Evolutionary conservation across 64 coral and sea anemone genomes (phyloP), one percentile per base, ranked within the genome.

Genomic region (Acropora tenuis): DNA sequence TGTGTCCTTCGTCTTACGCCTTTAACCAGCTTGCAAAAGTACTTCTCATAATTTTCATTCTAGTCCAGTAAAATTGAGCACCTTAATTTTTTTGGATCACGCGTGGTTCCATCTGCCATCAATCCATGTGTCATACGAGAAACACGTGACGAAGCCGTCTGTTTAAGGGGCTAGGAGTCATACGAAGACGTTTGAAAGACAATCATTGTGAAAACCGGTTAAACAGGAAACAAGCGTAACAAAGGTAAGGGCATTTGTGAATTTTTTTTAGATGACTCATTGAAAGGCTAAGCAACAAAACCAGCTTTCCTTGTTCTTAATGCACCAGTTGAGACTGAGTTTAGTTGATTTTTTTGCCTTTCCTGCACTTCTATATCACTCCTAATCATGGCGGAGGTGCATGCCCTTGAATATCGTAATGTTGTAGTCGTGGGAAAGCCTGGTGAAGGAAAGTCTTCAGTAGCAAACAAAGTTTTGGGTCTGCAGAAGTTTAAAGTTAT

Each of bases 401-500:
- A 8, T 20, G 3, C 45, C 5, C 4, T 88, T 41, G 41, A 76
- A 53, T 58, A 48, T 18, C 72, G 86, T 40, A 88, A 76, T 77
- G 73, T 88, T 73, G 18, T 88, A 41, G 71, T 77, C 1, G 1
- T 88, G 40, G 86, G 86, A 15, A 88, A 77, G 58, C 76, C 86
- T 30, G 86, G 86, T 3, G 50, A 48, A 76, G 86, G 86, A 1
- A 88, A 88, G 41, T 88, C 86, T 17, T 57, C 86, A 13, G 73
- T 88, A 9, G 72, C 47, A 57, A 88, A 88, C 50, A 55, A 88
- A 41, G 77, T 88, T 8, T 16, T 30, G 0, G 73, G 86, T 1
- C 20, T 50, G 43, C 73, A 73, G 3, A 88, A 88, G 60, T 88
- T 73, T 17, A 76, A 72, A 13, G 73, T 88, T 3, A 48, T 48